phyloP scores from a whole-genome alignment of 2,888 invertebrate species.

The Endotricha flammealis region DNA sequence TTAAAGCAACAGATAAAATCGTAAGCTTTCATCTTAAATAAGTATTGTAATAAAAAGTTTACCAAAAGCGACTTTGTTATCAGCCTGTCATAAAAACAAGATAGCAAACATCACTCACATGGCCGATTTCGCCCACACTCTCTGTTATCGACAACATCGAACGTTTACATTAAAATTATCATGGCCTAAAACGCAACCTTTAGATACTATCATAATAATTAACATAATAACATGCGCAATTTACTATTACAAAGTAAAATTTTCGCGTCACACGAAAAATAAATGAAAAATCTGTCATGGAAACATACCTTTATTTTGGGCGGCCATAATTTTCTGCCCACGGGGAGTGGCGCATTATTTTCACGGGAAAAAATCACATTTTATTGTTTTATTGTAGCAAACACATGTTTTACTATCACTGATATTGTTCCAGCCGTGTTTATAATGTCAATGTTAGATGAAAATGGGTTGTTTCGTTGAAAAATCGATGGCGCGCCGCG shows the following conservation, averaged over 20 bases:
- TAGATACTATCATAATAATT: slow-evolving; percentile 28
- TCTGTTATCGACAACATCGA: slow-evolving; percentile 51
- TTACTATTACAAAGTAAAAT: slow-evolving; percentile 9
- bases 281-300: slow-evolving; percentile 14
- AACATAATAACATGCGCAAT: slow-evolving; percentile 25
- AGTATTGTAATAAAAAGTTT: slow-evolving; percentile 1
- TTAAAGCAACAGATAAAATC: too few relatives aligned
- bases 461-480: slow-evolving; percentile 64
- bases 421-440: slow-evolving; percentile 53
- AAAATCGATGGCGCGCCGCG: slow-evolving; percentile 72
- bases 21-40: too few relatives aligned
- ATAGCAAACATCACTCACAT: slow-evolving; percentile 57
- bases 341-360: slow-evolving; percentile 54
- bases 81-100: slow-evolving; percentile 43
- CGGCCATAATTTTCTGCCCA: slow-evolving; percentile 53
- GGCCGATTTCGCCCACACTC: slow-evolving; percentile 58
- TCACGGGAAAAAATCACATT: slow-evolving; percentile 46
- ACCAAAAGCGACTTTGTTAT: slow-evolving; percentile 26
- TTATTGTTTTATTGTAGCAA: slow-evolving; percentile 30
- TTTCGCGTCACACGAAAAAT: slow-evolving; percentile 13
- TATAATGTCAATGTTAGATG: slow-evolving; percentile 57
- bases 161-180: slow-evolving; percentile 35
- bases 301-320: slow-evolving; percentile 66
- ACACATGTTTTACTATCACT: slow-evolving; percentile 28
- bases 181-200: slow-evolving; percentile 34